These are phyloP conservation scores for Lagodon rhomboides DNA, from an alignment of 2,797 vertebrate genomes.

Conservation along the genomic window DNA sequence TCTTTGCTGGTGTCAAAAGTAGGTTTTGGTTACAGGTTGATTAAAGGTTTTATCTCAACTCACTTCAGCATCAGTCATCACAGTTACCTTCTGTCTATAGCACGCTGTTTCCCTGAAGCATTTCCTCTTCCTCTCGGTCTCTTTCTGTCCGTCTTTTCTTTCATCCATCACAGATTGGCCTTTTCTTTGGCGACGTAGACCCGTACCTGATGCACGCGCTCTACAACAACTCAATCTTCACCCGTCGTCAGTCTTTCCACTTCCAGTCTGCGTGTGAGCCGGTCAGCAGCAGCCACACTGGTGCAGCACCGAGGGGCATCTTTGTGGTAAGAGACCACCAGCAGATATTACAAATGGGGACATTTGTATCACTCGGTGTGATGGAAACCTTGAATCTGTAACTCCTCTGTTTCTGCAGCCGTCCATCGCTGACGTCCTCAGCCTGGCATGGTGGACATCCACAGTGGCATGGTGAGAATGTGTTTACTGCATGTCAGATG, in stretches of 20 bases:
- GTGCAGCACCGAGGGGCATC: conserved; percentile 90
- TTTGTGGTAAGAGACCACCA: conserved; percentile 88
- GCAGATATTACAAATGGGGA: neutral
- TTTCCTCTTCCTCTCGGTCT: neutral
- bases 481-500: conserved; percentile 8
- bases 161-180: conserved; percentile 88
- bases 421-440: conserved; percentile 94
- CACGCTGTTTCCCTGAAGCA: neutral
- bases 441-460: conserved; percentile 96
- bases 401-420: conserved; percentile 83
- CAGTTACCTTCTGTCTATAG: neutral
- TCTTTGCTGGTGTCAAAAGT: neutral
- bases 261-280: conserved; percentile 96
- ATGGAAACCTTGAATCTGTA: conserved; percentile 10
- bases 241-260: conserved; percentile 93
- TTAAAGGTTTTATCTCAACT: neutral
- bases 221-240: conserved; percentile 96
- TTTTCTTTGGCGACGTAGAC: conserved; percentile 98
- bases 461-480: conserved; percentile 93
- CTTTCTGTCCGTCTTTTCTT: neutral
- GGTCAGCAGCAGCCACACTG: conserved; percentile 92
- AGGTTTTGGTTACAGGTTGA: neutral
- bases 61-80: neutral
- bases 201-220: conserved; percentile 96
- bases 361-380: neutral